Conservation (phyloP, 2,113 vertebrate genomes). For the Cephalopholis sonnerati region DNA sequence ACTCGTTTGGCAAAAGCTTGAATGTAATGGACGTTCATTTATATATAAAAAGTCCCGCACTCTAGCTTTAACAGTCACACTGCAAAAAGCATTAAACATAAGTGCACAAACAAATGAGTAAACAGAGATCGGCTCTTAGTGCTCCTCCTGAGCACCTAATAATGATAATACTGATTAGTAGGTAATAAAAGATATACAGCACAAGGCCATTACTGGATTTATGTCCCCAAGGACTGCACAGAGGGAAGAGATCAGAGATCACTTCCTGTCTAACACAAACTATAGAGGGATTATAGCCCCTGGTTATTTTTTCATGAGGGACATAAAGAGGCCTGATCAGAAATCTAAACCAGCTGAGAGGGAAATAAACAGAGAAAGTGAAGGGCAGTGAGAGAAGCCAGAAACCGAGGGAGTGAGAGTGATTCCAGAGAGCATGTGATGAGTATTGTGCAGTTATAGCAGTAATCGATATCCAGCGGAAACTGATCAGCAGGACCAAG, state of each 20-base stretch:
- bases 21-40: too few relatives aligned
- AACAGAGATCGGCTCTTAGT: constrained; percentile 44
- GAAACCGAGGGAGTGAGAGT: constrained; percentile 25
- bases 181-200: constrained; percentile 54
- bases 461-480: constrained; percentile 72
- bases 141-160: constrained; percentile 43
- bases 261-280: constrained; percentile 25
- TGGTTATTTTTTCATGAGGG: constrained; percentile 5
- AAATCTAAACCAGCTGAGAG: constrained; percentile 39
- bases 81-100: constrained; percentile 47
- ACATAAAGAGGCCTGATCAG: constrained; percentile 7
- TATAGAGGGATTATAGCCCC: constrained; percentile 10
- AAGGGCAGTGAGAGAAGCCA: constrained; percentile 11
- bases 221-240: constrained; percentile 11
- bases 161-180: constrained; percentile 62
- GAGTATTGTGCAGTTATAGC: constrained; percentile 65
- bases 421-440: constrained; percentile 58
- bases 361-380: constrained; percentile 22
- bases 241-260: background rate
- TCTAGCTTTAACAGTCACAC: constrained; percentile 35
- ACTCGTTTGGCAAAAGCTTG: too few relatives aligned
- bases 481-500: constrained; percentile 69
- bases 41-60: too few relatives aligned
- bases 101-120: constrained; percentile 43
- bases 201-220: constrained; percentile 41